Base-by-base conservation (phyloP, 1,140 invertebrate species). In the Maniola jurtina region DNA sequence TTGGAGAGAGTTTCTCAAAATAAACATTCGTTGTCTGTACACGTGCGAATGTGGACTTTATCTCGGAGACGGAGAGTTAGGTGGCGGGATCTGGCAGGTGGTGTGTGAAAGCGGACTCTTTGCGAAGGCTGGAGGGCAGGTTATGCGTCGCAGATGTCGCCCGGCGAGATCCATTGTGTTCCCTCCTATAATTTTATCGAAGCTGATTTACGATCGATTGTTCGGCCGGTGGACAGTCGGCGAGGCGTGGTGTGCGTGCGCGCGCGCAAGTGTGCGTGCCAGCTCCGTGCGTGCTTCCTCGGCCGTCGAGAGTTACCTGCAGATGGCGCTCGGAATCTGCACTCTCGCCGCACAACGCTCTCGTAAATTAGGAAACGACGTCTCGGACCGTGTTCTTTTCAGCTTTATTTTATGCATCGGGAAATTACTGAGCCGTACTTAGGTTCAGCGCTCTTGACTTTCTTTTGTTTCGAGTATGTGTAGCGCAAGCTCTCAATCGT, bases 121-220 rank as follows among this genome's bases (percentile, higher is more conserved):
- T 79, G 84, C 71, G 68, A 54, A 73, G 72, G 79, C 69, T 76
- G 67, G 77, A 90, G 76, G 76, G 84, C 69, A 73, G 75, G 76
- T 80, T 81, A 82, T 88, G 70, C 78, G 64, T 62, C 75, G 82
- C 79, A 80, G 79, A 80, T 86, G 84, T 76, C 67, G 72, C 69
- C 65, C 69, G 74, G 71, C 78, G 79, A 81, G 73, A 84, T 88
- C 84, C 85, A 90, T 90, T 90, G 86, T 87, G 86, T 87, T 86
- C 79, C 86, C 86, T 90, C 84, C 86, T 90, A 90, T 86, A 88
- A 89, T 88, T 88, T 90, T 89, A 89, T 90, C 85, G 85, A 84
- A 86, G 83, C 77, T 86, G 88, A 89, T 90, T 90, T 90, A 90
- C 85, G 88, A 89, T 90, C 88, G 84, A 90, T 90, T 90, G 88